phyloP scores from a whole-genome alignment of 2,113 vertebrate genomes.

The Mus pahari region DNA sequence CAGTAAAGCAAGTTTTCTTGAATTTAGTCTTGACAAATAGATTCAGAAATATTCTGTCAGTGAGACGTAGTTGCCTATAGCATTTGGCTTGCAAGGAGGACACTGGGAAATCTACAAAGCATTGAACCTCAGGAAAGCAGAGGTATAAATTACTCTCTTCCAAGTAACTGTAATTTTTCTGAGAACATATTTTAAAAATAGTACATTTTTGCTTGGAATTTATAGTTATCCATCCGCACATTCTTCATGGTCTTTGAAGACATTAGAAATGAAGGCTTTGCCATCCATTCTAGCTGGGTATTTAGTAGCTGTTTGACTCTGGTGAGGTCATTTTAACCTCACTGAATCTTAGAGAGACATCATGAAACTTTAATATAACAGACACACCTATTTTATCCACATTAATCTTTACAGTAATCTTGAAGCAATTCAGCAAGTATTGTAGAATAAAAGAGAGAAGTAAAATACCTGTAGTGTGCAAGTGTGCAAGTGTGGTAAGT shows the following conservation, averaged over 20 bases:
- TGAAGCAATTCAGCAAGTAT: constrained; percentile 3
- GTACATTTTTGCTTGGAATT: neutral
- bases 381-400: neutral
- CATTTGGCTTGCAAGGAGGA: neutral
- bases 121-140: constrained; percentile 1
- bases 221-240: neutral
- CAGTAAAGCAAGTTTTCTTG: neutral
- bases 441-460: constrained; percentile 28
- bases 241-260: neutral
- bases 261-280: neutral
- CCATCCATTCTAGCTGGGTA: neutral
- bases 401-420: constrained; percentile 27
- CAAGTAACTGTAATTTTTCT: constrained; percentile 49
- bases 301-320: neutral
- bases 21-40: neutral
- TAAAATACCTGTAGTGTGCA: neutral
- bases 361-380: constrained; percentile 34
- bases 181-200: neutral
- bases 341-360: neutral
- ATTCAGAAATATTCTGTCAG: neutral
- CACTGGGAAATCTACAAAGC: constrained; percentile 34
- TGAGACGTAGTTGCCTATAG: neutral
- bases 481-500: neutral
- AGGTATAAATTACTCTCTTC: neutral
- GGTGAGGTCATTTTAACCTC: constrained; percentile 41